phyloP scores from a whole-genome alignment of 1,140 invertebrate species.

The Drosophila neocordata region DNA sequence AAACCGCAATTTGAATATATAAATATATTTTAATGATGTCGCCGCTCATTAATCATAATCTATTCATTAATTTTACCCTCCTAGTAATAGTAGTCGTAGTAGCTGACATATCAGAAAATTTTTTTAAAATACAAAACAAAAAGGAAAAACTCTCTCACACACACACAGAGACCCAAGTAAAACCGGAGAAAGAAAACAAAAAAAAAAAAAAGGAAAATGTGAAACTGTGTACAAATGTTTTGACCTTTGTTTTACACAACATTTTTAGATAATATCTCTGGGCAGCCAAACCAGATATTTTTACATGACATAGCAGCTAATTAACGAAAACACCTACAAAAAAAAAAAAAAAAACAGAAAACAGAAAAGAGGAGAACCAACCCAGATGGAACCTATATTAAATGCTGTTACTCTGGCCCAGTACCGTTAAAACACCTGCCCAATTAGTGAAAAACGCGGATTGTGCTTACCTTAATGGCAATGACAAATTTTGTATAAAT shows the following conservation, averaged over 20 bases:
- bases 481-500: conserved; percentile 78
- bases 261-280: conserved; percentile 61
- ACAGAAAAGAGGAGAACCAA: background rate
- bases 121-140: conserved; percentile 54
- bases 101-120: conserved; percentile 43
- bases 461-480: conserved; percentile 57
- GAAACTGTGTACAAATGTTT: conserved; percentile 52
- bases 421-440: conserved; percentile 49
- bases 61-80: conserved; percentile 78
- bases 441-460: conserved; percentile 62
- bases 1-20: conserved; percentile 79
- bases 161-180: background rate
- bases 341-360: too few relatives aligned
- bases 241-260: conserved; percentile 63
- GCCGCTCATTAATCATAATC: conserved; percentile 81
- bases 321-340: conserved; percentile 61
- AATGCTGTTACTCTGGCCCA: background rate
- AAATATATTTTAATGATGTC: conserved; percentile 81
- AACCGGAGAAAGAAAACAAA: background rate
- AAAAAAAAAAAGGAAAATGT: background rate
- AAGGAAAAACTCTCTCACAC: background rate
- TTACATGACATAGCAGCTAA: conserved; percentile 74
- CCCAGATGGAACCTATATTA: conserved; percentile 14
- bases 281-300: conserved; percentile 34
- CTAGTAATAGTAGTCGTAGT: conserved; percentile 21